These are phyloP conservation scores for Gadopsis bispinosus DNA, from an alignment of 2,797 vertebrate genomes.

Conservation along the genomic window DNA sequence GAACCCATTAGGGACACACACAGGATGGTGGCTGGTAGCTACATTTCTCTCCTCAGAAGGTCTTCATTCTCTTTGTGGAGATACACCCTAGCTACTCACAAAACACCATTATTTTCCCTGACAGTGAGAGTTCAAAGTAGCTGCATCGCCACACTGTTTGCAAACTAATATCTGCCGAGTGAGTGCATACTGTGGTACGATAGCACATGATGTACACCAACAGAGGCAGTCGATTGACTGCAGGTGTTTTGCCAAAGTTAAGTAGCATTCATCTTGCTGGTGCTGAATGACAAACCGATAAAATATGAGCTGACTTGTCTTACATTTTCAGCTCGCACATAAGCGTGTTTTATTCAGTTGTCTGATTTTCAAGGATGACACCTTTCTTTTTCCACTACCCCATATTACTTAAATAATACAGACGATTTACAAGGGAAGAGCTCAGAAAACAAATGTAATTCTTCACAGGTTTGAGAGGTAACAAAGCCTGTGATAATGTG, in stretches of 20 bases:
- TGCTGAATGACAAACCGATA: neutral
- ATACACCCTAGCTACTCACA: conserved; percentile 42
- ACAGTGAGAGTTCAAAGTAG: conserved; percentile 36
- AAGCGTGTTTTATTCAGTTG: neutral
- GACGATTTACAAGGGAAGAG: neutral
- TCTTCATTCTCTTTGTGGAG: conserved; percentile 36
- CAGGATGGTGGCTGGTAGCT: conserved; percentile 43
- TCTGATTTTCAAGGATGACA: neutral
- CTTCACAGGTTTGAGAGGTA: neutral
- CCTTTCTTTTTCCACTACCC: neutral
- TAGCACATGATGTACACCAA: neutral
- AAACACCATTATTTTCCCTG: conserved; percentile 38
- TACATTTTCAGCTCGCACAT: neutral
- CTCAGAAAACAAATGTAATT: neutral
- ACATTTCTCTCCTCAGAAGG: conserved; percentile 37
- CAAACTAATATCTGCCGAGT: conserved; percentile 31
- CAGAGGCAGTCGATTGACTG: neutral
- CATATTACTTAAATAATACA: neutral
- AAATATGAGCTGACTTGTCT: neutral
- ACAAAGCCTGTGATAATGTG: neutral
- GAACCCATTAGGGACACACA: conserved; percentile 51
- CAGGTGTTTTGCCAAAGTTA: conserved; percentile 1
- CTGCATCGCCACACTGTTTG: conserved; percentile 12
- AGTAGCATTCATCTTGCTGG: conserved; percentile 1
- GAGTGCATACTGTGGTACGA: neutral